Evolutionary conservation across 2,797 vertebrate species (phyloP), one percentile per base, ranked within the genome.

Genomic region (Tarsius wallacei): DNA sequence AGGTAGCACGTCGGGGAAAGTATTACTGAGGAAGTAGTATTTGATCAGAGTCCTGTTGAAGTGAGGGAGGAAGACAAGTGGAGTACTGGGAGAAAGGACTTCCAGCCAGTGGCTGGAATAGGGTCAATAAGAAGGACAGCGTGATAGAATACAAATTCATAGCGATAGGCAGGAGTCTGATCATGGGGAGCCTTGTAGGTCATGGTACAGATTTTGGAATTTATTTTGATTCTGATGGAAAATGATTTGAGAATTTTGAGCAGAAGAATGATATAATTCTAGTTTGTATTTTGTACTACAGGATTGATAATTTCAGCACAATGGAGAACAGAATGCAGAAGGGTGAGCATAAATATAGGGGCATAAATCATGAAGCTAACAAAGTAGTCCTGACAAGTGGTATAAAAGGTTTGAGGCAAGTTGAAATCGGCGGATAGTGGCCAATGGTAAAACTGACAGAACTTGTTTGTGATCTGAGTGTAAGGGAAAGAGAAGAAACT

Each of bases 331-430:
- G 36, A 94, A 63, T 71, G 55, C 21, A 61, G 24, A 24, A 76
- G 11, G 3, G 3, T n/a, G 64, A 82, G 2, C 33, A 64, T 55
- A 73, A 80, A 80, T 57, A 33, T 53, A 70, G 64, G 17, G 68
- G 49, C 53, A 86, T 66, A 55, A 94, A 24, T 84, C 91, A 59
- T 22, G 31, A 87, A 53, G 36, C 26, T 80, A 74, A 87, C 42
- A 87, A 89, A 84, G 31, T 93, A 59, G 86, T 91, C n/a, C 26
- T 92, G 70, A 74, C 61, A 92, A 71, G 49, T 61, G 31, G 21
- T 31, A 11, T 61, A 10, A 81, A 74, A 94, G 14, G 22, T 19
- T 80, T 77, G 51, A 64, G 28, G 28, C 26, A 90, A 47, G 22
- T 71, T 88, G 64, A 16, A 77, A 73, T 71, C 77, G 76, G 81